A percentile compares a stretch with the other conserved stretches of the same genome.
Conservation (phyloP, 2,113 vertebrate species). For the Clarias magur region DNA sequence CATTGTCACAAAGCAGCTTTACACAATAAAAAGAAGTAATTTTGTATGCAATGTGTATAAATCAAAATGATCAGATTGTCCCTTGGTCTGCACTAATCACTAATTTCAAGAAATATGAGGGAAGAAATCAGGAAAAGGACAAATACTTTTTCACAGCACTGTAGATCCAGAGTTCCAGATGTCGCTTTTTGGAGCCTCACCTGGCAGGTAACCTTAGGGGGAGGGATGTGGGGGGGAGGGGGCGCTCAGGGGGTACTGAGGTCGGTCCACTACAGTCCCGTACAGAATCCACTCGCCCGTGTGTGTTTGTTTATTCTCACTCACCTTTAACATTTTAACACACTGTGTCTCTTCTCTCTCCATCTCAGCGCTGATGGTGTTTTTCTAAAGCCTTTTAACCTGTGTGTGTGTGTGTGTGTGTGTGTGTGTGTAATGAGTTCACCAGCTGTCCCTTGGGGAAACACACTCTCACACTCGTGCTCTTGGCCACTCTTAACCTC, state of each 20-base stretch:
- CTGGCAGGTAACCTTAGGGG: neutral
- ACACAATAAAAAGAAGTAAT: too few relatives aligned
- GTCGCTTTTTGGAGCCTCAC: neutral
- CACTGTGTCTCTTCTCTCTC: conserved; percentile 25
- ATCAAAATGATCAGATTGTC: too few relatives aligned
- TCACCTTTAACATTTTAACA: conserved; percentile 27
- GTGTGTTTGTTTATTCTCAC: neutral
- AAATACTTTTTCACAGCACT: neutral
- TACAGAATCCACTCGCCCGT: neutral
- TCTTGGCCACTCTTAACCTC: conserved; percentile 68
- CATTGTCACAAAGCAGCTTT: too few relatives aligned
- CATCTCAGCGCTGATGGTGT: conserved; percentile 19
- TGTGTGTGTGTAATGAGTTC: conserved; percentile 71
- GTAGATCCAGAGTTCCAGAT: neutral
- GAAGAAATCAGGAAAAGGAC: too few relatives aligned
- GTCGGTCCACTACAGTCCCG: neutral
- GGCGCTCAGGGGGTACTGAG: too few relatives aligned
- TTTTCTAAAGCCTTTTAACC: conserved; percentile 41
- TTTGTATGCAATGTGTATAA: too few relatives aligned
- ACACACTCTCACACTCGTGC: conserved; percentile 67
- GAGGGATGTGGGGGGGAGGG: too few relatives aligned
- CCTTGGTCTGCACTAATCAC: too few relatives aligned
- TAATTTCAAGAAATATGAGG: too few relatives aligned
- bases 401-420: conserved; percentile 31
- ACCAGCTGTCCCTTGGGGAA: conserved; percentile 73